Percentiles rank a stretch among this genome's conserved stretches.
Evolutionary conservation across 1,140 invertebrate genomes (phyloP).

Genomic region (Trachelipus rathkii): DNA sequence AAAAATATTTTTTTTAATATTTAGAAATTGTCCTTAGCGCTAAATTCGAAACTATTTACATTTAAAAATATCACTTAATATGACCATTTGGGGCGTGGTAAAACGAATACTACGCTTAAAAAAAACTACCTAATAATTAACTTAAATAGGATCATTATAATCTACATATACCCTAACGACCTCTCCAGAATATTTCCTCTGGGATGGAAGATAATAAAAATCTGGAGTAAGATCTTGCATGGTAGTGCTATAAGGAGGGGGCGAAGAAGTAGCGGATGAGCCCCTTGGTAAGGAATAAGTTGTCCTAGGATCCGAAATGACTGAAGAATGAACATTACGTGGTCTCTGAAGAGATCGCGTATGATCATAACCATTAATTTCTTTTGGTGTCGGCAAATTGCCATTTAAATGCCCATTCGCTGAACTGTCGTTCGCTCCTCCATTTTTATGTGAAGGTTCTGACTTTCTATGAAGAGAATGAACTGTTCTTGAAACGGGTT

Average conservation of each 20-base stretch:
- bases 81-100: no score
- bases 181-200: constrained; percentile 86
- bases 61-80: no score
- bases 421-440: constrained; percentile 49
- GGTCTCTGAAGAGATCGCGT: constrained; percentile 59
- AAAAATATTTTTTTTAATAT: no score
- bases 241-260: constrained; percentile 45
- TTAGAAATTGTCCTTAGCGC: no score
- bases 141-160: constrained; percentile 58
- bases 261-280: constrained; percentile 29
- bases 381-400: constrained; percentile 53
- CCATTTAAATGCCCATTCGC: constrained; percentile 31
- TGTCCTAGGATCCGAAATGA: constrained; percentile 26
- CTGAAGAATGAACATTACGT: constrained; percentile 47
- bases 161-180: constrained; percentile 86
- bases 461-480: constrained; percentile 47
- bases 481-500: constrained; percentile 51
- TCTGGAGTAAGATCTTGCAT: constrained; percentile 62
- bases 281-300: constrained; percentile 37
- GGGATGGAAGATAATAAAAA: constrained; percentile 92
- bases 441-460: constrained; percentile 47
- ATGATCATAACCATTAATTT: constrained; percentile 62
- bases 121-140: no score
- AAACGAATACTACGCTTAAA: no score
- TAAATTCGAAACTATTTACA: no score